These are phyloP conservation scores for Oceanodroma leucorhoa DNA, from an alignment of 2,797 vertebrate species.

Conservation along the genomic window DNA sequence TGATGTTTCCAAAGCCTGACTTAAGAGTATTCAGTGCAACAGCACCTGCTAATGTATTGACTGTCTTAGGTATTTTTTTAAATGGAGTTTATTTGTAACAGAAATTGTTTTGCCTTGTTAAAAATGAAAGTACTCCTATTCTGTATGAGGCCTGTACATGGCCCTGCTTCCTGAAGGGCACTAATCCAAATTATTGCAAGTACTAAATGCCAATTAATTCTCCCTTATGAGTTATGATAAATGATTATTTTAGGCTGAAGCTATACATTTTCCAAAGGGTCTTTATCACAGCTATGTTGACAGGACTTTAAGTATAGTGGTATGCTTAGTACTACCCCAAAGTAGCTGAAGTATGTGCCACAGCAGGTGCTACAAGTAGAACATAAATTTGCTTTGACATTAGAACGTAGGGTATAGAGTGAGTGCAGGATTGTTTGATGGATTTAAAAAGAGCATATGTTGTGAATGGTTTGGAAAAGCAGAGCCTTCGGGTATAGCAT, in stretches of 20 bases:
- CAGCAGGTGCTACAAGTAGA: slow-evolving; percentile 36
- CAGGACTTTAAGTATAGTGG: slow-evolving; percentile 16
- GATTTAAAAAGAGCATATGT: background rate
- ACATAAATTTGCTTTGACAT: slow-evolving; percentile 37
- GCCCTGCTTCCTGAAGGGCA: background rate
- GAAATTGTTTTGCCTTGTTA: background rate
- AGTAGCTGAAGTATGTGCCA: slow-evolving; percentile 46
- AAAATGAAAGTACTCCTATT: background rate
- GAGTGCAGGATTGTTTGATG: background rate
- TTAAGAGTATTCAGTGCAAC: background rate
- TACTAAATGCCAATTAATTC: slow-evolving; percentile 35
- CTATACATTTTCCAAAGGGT: slow-evolving; percentile 43
- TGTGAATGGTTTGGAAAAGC: background rate
- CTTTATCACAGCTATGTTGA: slow-evolving; percentile 50
- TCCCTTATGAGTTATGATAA: slow-evolving; percentile 16
- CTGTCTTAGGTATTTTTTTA: background rate
- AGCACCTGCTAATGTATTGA: background rate
- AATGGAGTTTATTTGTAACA: background rate
- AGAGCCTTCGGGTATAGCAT: background rate
- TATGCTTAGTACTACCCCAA: slow-evolving; percentile 27
- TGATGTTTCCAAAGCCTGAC: background rate
- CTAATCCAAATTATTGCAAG: background rate
- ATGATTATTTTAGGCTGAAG: slow-evolving; percentile 17
- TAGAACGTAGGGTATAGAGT: background rate
- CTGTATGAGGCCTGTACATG: background rate